These are phyloP conservation scores for Aradophagus sp. DNA, from an alignment of 1,140 invertebrate species.

Conservation along the genomic window DNA sequence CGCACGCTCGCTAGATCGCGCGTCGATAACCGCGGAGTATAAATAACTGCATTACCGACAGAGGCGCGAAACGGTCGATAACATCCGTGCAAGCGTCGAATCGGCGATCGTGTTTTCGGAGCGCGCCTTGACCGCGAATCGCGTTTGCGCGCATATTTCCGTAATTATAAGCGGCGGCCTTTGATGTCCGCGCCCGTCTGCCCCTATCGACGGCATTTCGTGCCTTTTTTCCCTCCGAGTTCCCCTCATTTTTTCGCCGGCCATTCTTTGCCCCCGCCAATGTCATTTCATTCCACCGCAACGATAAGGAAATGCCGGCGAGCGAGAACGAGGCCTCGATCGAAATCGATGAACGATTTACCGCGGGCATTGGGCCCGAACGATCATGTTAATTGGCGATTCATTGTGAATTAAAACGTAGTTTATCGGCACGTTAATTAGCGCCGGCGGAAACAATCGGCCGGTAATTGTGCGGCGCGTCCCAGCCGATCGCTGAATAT, in stretches of 20 bases:
- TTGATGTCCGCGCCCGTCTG: slow-evolving; percentile 62
- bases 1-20: slow-evolving; percentile 64
- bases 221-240: slow-evolving; percentile 29
- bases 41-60: slow-evolving; percentile 72
- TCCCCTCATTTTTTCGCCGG: slow-evolving; percentile 32
- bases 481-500: slow-evolving; percentile 16
- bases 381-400: slow-evolving; percentile 42
- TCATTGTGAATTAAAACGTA: slow-evolving; percentile 16
- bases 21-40: slow-evolving; percentile 63
- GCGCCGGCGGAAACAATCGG: slow-evolving; percentile 13
- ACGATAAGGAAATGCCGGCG: slow-evolving; percentile 66
- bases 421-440: slow-evolving; percentile 23
- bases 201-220: slow-evolving; percentile 38
- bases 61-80: slow-evolving; percentile 60
- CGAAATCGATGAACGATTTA: slow-evolving; percentile 47
- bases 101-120: slow-evolving; percentile 46
- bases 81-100: slow-evolving; percentile 61
- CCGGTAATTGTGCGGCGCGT: slow-evolving; percentile 27
- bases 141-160: slow-evolving; percentile 71
- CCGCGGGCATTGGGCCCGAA: slow-evolving; percentile 6
- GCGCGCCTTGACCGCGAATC: slow-evolving; percentile 56
- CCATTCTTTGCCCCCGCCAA: slow-evolving; percentile 36
- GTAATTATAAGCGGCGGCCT: slow-evolving; percentile 73
- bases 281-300: slow-evolving; percentile 56
- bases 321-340: slow-evolving; percentile 15